Evolutionary conservation across 2,888 invertebrate genomes (phyloP).

Genomic region (Ellobium chinense): DNA sequence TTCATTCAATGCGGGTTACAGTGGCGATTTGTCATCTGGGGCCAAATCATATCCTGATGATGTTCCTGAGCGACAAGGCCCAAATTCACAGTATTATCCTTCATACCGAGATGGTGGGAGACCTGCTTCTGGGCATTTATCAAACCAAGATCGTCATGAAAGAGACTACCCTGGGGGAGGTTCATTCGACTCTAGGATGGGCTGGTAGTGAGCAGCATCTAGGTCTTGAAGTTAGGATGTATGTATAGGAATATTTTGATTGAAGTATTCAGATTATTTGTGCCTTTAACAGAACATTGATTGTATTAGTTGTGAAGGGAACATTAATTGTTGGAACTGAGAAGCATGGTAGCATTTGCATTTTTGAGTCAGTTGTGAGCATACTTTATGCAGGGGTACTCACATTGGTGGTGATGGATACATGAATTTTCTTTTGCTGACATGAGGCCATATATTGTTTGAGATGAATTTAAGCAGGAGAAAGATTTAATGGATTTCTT

Average conservation of each 20-base stretch:
- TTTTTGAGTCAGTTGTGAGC: too few relatives aligned
- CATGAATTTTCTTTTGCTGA: too few relatives aligned
- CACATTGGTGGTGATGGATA: too few relatives aligned
- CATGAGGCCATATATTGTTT: too few relatives aligned
- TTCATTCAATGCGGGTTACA: background rate
- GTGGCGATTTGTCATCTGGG: background rate
- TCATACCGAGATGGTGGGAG: slow-evolving; percentile 5
- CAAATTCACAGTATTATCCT: slow-evolving; percentile 18
- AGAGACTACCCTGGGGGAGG: slow-evolving; percentile 1
- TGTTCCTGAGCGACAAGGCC: background rate
- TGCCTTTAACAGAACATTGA: too few relatives aligned
- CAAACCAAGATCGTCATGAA: slow-evolving; percentile 2
- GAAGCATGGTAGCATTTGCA: too few relatives aligned
- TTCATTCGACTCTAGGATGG: background rate
- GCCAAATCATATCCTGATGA: background rate
- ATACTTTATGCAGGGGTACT: too few relatives aligned
- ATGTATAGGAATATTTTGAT: background rate
- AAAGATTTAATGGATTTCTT: too few relatives aligned
- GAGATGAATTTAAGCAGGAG: too few relatives aligned
- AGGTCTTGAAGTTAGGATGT: background rate
- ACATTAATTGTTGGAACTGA: too few relatives aligned
- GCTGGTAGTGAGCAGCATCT: background rate
- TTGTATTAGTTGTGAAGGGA: too few relatives aligned
- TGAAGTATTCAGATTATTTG: too few relatives aligned
- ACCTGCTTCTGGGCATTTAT: background rate